Evolutionary conservation across 2,797 vertebrate species (phyloP), one percentile per base, ranked within the genome.

Genomic region (Neosalanx taihuensis): DNA sequence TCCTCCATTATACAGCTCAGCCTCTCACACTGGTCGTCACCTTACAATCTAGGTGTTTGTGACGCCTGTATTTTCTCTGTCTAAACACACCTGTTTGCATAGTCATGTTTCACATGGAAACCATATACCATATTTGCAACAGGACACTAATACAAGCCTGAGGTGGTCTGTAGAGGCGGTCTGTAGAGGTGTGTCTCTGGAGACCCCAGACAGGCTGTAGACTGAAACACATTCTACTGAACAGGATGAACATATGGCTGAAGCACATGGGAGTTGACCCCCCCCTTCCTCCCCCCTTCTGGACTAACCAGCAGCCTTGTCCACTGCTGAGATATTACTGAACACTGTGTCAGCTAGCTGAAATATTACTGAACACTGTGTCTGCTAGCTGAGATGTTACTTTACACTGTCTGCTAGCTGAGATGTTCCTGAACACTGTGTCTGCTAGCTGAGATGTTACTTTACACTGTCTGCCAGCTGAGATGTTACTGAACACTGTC

Each of bases 201-300:
- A 17, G 10, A 26, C 56, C 67, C n/a, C 17, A 4, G 30, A 69
- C 31, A 37, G 31, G 30, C 67, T 6, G 18, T 17, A n/a, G 51
- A 46, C 41, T 12, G 35, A 41, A 20, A 49, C 10, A 26, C 41
- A 30, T 30, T 66, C 37, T 18, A 37, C n/a, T 35, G 12, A 0
- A 66, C 37, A 46, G n/a, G 41, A 65, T 65, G 37, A 61, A 67
- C 66, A 64, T 35, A 72, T 37, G 70, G 62, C 49, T 56, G 30
- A 29, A 41, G 49, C 70, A 72, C 64, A 71, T 71, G 64, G 64
- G 68, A 49, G 64, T 17, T 3, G 33, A 13, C 64, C 62, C 53
- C 51, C 1, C 30, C 49, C 7, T 57, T 23, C 13, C 72, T 66
- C 37, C 35, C 20, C 66, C 66, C 63, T 18, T 51, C 33, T 23